Evolutionary conservation across 2,888 invertebrate genomes (phyloP), one percentile per base, ranked within the genome.

Genomic region (Craniophora ligustri): DNA sequence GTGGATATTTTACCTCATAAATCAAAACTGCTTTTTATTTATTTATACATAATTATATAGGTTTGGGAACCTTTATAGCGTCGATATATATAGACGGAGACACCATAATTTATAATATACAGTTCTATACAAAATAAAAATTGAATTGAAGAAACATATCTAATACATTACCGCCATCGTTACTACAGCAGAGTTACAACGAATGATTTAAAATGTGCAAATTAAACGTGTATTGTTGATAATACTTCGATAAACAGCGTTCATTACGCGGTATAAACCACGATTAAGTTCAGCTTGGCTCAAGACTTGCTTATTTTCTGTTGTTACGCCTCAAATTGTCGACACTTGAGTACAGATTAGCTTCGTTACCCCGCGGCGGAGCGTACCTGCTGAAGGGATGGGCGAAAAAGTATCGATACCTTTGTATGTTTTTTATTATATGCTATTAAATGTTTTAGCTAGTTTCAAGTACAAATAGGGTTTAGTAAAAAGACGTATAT

Each of bases 301-400:
- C 79, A 78, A 82, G 81, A 78, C 84, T 82, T 85, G 88, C 88
- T 92, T 92, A 92, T 93, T 92, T 92, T 90, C 88, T 88, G 92
- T 93, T 93, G 92, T 93, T 93, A 81, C 87, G 86, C 83, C 85
- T 89, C 91, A 91, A 93, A 93, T 93, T 92, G 92, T 92, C 92
- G 92, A 91, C 92, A 93, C 92, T 93, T 85, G 91, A 92, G 89
- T 79, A 86, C 92, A 91, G 92, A 93, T 93, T 93, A 92, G 92
- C 92, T 93, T 93, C 92, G 92, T 93, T 93, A 92, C 89, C 88
- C 89, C 83, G 86, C 84, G 81, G 88, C 86, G 81, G 78, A 82
- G 82, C 82, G 85, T 85, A 88, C 89, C 87, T 88, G 83, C 46
- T 49, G 0, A 85, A 88, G 88, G 45, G 86, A 75, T 70, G 88